Percentiles rank a stretch among this genome's conserved stretches.
Evolutionary conservation across 2,113 vertebrate species (phyloP).

Genomic region (Cochlearius cochlearius): DNA sequence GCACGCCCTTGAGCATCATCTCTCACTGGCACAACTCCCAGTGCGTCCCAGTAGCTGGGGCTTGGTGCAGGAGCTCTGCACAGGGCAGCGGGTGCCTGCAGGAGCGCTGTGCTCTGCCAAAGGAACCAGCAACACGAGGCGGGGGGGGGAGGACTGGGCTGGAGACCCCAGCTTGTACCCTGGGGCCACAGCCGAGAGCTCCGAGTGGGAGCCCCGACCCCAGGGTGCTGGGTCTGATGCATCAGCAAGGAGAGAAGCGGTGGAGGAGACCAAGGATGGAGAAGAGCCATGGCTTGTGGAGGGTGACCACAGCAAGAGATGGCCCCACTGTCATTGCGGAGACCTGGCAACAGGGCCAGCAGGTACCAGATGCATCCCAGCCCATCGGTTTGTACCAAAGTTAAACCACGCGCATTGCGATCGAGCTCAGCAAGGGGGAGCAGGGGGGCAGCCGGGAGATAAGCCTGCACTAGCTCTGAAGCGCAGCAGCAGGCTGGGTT

Average conservation of each 20-base stretch:
- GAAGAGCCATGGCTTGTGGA: neutral
- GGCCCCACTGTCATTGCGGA: neutral
- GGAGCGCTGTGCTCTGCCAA: neutral
- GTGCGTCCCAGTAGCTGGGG: neutral
- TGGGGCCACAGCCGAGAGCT: neutral
- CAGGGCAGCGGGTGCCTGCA: neutral
- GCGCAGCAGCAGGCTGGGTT: neutral
- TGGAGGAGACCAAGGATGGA: neutral
- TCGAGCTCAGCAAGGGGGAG: accelerated
- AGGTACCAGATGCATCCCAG: neutral
- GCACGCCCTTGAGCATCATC: neutral
- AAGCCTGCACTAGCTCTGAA: neutral
- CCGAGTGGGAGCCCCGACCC: neutral
- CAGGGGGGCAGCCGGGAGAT: neutral
- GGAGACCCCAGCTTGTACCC: neutral
- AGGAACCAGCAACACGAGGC: neutral
- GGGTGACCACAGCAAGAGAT: neutral
- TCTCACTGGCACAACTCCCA: neutral
- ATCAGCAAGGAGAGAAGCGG: neutral
- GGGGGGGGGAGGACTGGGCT: neutral
- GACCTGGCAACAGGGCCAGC: neutral
- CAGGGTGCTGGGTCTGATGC: neutral
- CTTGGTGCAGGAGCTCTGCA: neutral
- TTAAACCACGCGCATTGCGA: accelerated
- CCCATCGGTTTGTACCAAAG: accelerated